These are phyloP conservation scores for Drosophila mauritiana DNA, from an alignment of 1,140 invertebrate species.

Conservation along the genomic window DNA sequence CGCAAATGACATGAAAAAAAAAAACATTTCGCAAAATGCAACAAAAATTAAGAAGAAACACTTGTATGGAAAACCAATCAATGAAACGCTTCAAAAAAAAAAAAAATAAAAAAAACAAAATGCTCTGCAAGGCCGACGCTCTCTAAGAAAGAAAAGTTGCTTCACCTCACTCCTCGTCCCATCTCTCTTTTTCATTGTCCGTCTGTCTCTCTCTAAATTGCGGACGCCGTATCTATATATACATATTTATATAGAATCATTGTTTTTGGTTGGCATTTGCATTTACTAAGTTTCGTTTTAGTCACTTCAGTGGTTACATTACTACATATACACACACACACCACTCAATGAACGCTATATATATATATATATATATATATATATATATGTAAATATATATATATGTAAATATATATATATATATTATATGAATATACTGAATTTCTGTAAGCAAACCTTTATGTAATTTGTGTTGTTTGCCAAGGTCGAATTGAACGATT, in stretches of 20 bases:
- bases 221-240: conserved; percentile 11
- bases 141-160: conserved; percentile 34
- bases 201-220: conserved; percentile 8
- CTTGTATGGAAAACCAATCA: conserved; percentile 22
- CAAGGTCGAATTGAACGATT: conserved; percentile 14
- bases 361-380: conserved; percentile 37
- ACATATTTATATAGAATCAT: conserved; percentile 11
- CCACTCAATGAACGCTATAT: conserved; percentile 23
- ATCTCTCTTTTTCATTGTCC: conserved; percentile 9
- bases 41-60: neutral
- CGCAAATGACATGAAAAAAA: conserved; percentile 1
- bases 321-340: conserved; percentile 1
- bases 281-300: conserved; percentile 36
- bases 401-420: conserved; percentile 29
- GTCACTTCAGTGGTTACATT: conserved; percentile 12
- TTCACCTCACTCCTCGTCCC: conserved; percentile 33
- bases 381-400: conserved; percentile 25
- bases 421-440: conserved; percentile 35
- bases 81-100: conserved; percentile 27
- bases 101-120: conserved; percentile 4
- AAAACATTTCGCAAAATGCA: conserved; percentile 21
- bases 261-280: conserved; percentile 39
- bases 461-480: conserved; percentile 33
- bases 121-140: conserved; percentile 43
- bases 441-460: conserved; percentile 40